phyloP scores from a whole-genome alignment of 2,888 invertebrate species.

The Diaphora mendica region DNA sequence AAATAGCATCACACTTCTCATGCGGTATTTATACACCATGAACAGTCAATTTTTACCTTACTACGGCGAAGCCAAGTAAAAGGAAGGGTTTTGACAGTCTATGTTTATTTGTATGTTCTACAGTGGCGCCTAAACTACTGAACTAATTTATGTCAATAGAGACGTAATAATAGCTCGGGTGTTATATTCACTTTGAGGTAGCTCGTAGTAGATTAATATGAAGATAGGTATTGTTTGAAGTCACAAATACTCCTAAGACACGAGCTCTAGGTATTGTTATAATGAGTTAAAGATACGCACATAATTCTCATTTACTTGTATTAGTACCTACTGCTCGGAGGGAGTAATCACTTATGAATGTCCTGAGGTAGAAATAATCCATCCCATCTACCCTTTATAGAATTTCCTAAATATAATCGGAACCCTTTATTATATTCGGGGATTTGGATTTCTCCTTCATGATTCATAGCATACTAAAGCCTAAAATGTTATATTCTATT shows the following conservation, averaged over 20 bases:
- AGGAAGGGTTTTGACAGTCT: too few species aligned
- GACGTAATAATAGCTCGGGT: too few species aligned
- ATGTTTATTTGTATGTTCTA: too few species aligned
- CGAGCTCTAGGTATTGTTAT: not conserved
- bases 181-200: not conserved
- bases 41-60: too few species aligned
- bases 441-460: not conserved
- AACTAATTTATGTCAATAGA: too few species aligned
- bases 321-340: not conserved
- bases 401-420: not conserved
- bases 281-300: not conserved
- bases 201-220: not conserved
- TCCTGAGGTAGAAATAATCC: not conserved
- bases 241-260: not conserved
- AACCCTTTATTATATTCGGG: not conserved
- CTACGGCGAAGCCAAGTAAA: too few species aligned
- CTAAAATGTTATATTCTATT: too few species aligned
- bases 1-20: too few species aligned
- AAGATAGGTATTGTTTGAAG: not conserved
- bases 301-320: conserved; percentile 1
- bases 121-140: too few species aligned
- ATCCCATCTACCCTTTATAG: not conserved
- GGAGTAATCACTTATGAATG: not conserved
- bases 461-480: not conserved
- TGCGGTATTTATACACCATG: not conserved